Percentiles rank a stretch among this genome's conserved stretches.
These are phyloP conservation scores for Schlechtendalia chinensis DNA, from an alignment of 1,140 invertebrate species.

Conservation along the genomic window DNA sequence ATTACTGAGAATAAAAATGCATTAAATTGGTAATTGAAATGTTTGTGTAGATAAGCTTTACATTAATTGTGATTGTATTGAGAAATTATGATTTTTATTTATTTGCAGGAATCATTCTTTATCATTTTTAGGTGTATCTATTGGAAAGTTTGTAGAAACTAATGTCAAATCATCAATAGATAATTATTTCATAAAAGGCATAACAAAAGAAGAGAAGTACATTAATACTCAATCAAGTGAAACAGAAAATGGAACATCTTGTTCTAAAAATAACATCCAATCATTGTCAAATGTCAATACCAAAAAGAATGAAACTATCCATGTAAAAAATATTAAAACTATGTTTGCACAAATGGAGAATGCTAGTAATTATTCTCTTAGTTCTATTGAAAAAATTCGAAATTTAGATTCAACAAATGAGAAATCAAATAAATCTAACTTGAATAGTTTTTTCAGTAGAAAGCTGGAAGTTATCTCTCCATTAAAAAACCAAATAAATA, in stretches of 20 bases:
- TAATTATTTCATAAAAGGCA: conserved; percentile 23
- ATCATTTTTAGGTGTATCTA: conserved; percentile 58
- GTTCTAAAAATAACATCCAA: not conserved
- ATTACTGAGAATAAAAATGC: conserved; percentile 44
- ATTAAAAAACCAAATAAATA: not conserved
- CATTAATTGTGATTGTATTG: not conserved
- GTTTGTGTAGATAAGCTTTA: not conserved
- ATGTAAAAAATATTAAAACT: conserved; percentile 12
- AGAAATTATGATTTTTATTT: not conserved
- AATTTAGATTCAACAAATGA: not conserved
- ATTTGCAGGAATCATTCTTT: conserved; percentile 56
- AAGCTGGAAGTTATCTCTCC: not conserved
- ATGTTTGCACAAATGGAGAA: conserved; percentile 5
- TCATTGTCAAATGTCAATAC: not conserved
- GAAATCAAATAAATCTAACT: not conserved
- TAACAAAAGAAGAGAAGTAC: not conserved
- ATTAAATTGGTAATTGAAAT: conserved; percentile 26
- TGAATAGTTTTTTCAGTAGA: not conserved
- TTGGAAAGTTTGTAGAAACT: conserved; percentile 58
- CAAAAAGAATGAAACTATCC: not conserved
- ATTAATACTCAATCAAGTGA: not conserved
- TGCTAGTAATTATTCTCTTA: not conserved
- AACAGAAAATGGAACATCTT: not conserved
- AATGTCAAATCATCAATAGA: conserved; percentile 17
- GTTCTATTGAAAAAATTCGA: not conserved